Base-by-base conservation (phyloP, 2,797 vertebrate species). In the Xenops minutus region DNA sequence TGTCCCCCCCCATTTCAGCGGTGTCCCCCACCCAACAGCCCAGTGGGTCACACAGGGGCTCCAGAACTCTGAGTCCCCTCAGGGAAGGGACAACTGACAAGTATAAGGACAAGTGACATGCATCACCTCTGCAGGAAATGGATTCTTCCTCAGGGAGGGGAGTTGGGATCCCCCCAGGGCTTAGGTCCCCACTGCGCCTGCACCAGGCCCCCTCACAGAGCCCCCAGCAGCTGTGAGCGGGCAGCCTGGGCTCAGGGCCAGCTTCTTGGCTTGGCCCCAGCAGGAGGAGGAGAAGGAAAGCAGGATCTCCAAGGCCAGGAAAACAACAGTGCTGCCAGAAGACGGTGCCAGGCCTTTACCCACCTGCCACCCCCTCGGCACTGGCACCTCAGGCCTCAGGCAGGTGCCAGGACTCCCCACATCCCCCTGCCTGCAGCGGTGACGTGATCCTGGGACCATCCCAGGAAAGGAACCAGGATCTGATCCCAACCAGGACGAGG, bases 271-370 rank as follows among this genome's bases (percentile, higher is more conserved):
- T 76, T 26, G 32, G 66, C 27, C 58, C 84, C 69, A 32, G 64
- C n/a, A 83, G 87, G 43, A 92, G 93, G 58, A 76, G 54, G 41
- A 90, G 87, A 77, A 90, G 49, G 74, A 86, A 82, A 55, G 46
- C 85, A 90, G 76, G 73, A 96, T 81, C 83, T 84, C 58, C 88
- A 94, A 95, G 91, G 76, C 85, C 83, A 90, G 66, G 76, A 95
- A 95, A 96, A 96, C 90, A 96, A 90, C 14, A 8, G 49, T 2
- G 1, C 64, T 94, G 88, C 76, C 92, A 94, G 76, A 14, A 80
- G 46, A 79, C 3, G 2, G 26, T 36, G 73, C 89, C 93, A 91
- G 80, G 41, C 37, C 55, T 92, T 66, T 22, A 86, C 4, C 13
- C 24, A 16, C 51, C 46, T 52, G 62, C 37, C 32, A 30, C 48